Conservation (phyloP, 2,113 vertebrate genomes). For the Nibea coibor region DNA sequence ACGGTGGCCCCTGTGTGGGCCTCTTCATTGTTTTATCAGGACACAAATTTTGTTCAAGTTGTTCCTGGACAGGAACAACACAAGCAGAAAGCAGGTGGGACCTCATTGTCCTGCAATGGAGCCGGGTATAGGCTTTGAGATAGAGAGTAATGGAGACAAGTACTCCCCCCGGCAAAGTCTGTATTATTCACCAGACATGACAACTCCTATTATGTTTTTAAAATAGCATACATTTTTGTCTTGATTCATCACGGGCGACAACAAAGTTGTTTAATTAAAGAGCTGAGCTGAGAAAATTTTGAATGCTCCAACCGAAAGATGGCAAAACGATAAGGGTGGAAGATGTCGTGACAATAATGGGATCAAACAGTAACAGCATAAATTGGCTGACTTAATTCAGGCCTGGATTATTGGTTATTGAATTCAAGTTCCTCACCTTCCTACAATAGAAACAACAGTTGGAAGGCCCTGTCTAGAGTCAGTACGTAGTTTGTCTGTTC, state of each 20-base stretch:
- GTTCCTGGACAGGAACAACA: background rate
- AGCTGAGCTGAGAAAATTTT: background rate
- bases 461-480: no score
- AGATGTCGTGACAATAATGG: no score
- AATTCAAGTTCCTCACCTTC: no score
- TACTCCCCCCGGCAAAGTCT: background rate
- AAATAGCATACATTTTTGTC: background rate
- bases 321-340: no score
- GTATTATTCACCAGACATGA: background rate
- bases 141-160: background rate
- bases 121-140: background rate
- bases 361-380: no score
- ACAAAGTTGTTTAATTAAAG: background rate
- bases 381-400: no score
- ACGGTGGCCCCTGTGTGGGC: conserved; percentile 9
- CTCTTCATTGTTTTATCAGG: conserved; percentile 14
- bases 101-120: background rate
- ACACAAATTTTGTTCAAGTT: conserved; percentile 19
- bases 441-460: no score
- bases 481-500: no score
- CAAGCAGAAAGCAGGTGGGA: conserved; percentile 8
- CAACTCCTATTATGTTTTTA: background rate
- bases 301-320: no score
- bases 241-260: background rate
- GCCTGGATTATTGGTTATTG: no score